Evolutionary conservation across 2,113 vertebrate genomes (phyloP), one percentile per base, ranked within the genome.

Genomic region (Oryzias celebensis): DNA sequence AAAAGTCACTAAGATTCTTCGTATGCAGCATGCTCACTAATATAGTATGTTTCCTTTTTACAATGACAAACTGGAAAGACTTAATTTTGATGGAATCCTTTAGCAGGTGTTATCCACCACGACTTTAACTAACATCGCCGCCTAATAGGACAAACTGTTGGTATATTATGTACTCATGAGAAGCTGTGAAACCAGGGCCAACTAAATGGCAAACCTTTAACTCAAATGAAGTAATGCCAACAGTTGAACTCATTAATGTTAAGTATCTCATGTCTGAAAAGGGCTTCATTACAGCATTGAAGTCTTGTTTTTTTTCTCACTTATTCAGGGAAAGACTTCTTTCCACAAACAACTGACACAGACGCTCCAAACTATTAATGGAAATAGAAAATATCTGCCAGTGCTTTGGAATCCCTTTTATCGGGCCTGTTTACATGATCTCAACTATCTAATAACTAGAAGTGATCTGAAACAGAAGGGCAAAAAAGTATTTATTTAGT

Each of bases 351-450:
- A 23, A 8, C 2, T 26, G 52, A 77, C 60, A 7, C 52, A 2
- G 56, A 52, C 46, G 55, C 61, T 59, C 53, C 51, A 44, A 48
- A 52, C 26, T 4, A 14, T 53, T 17, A 56, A 60, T 7, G 24
- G 45, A 76, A 59, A 66, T 47, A 43, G 54, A 12, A 1, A n/a
- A 36, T 20, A 59, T 62, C 57, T 68, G 52, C 52, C 63, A 47
- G 58, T 20, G 5, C 18, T 18, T 18, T 12, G 10, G 36, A 36
- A 12, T 36, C 36, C 36, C 36, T 36, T 36, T 36, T 36, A 36
- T 8, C 0, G 36, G 36, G 36, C 36, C 8, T 36, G 36, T 36
- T 12, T 36, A 36, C 31, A 36, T 8, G 7, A 36, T 36, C 7
- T 1, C 8, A 36, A 36, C 31, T 36, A 10, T 13, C 36, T 36